Percentiles rank a stretch among this genome's conserved stretches.
phyloP scores from a whole-genome alignment of 2,888 invertebrate genomes.

The Epiblema foenella region DNA sequence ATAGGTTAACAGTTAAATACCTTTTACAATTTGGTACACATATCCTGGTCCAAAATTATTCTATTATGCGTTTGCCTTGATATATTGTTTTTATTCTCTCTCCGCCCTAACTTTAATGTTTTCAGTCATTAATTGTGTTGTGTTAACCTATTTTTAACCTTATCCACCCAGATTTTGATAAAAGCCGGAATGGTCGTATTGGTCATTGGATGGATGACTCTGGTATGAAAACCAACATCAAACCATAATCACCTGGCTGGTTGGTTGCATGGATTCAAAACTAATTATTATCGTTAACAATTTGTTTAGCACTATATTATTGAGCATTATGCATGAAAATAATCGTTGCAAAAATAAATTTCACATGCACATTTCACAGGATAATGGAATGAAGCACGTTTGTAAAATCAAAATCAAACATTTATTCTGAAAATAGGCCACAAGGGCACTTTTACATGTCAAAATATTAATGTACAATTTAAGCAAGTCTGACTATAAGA shows the following conservation, averaged over 20 bases:
- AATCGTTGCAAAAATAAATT: neutral
- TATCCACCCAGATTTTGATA: conserved; percentile 26
- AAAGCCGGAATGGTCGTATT: conserved; percentile 1
- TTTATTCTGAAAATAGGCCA: too few relatives aligned
- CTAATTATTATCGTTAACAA: neutral
- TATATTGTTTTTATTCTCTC: neutral
- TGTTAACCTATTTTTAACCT: conserved; percentile 7
- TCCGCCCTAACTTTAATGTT: neutral
- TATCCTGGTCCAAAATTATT: too few relatives aligned
- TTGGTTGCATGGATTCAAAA: neutral
- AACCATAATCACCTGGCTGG: conserved; percentile 19
- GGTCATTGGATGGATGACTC: conserved; percentile 6
- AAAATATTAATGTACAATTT: too few relatives aligned
- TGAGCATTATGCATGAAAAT: neutral
- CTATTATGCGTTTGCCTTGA: neutral
- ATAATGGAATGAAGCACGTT: neutral
- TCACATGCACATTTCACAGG: neutral
- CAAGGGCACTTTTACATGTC: too few relatives aligned
- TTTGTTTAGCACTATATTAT: neutral
- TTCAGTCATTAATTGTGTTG: neutral
- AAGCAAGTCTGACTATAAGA: too few relatives aligned
- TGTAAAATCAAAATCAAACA: too few relatives aligned
- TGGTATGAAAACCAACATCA: conserved; percentile 21
- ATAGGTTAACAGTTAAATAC: neutral
- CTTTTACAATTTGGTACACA: too few relatives aligned